phyloP scores from a whole-genome alignment of 2,888 invertebrate species.

The Xestia sexstrigata region DNA sequence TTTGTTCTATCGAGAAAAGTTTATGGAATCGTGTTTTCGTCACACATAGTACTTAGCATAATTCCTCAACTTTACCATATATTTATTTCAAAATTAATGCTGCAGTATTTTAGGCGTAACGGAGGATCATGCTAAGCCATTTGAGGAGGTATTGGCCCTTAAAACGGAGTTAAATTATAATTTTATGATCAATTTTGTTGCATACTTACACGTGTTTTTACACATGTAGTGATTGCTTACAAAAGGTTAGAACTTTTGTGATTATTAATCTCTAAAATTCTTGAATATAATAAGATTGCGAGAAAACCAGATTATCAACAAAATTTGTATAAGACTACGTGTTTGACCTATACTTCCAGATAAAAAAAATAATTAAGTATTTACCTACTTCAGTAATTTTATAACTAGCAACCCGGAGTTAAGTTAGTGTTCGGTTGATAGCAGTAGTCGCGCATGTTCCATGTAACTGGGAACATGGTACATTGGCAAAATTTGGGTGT shows the following conservation, averaged over 20 bases:
- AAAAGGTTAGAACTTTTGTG: no score
- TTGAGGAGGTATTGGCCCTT: no score
- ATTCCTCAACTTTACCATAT: no score
- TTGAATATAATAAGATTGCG: not conserved
- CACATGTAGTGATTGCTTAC: no score
- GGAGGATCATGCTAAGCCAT: no score
- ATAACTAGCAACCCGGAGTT: not conserved
- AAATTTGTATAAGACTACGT: not conserved
- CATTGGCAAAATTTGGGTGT: not conserved
- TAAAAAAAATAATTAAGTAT: not conserved
- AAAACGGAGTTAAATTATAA: slow-evolving; percentile 2
- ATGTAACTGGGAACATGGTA: not conserved
- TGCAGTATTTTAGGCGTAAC: no score
- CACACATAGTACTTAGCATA: no score
- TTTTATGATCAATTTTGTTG: slow-evolving; percentile 8
- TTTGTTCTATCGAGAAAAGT: no score
- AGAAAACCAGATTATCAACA: not conserved
- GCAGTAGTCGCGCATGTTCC: not conserved
- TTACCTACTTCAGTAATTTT: not conserved
- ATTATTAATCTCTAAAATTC: no score
- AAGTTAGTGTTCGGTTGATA: not conserved
- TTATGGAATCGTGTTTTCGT: no score
- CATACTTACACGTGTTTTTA: no score
- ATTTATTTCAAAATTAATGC: no score
- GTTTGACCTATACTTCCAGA: not conserved